Conservation (phyloP, 2,113 vertebrate species). For the Perca fluviatilis region DNA sequence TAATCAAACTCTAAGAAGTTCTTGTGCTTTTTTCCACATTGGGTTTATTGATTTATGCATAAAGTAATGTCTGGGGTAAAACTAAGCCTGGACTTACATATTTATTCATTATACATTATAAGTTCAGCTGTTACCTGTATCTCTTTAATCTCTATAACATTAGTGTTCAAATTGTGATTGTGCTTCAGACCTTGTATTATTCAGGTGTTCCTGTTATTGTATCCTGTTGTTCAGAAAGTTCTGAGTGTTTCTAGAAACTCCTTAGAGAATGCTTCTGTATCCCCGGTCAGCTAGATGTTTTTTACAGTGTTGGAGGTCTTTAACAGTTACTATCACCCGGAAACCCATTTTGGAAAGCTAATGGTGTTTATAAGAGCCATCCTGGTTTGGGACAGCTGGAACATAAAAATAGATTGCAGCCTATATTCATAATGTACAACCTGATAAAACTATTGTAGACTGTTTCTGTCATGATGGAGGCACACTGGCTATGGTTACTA, state of each 20-base stretch:
- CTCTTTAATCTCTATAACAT: not conserved
- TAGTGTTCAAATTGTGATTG: not conserved
- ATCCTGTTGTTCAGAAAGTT: conserved; percentile 12
- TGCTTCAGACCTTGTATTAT: not conserved
- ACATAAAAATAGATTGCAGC: conserved; percentile 47
- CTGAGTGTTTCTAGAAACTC: not conserved
- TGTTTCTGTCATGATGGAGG: conserved; percentile 6
- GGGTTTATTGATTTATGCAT: not conserved
- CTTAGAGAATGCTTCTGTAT: conserved; percentile 1
- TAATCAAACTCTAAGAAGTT: too few species aligned
- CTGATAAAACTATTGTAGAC: conserved; percentile 20
- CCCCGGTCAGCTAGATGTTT: not conserved
- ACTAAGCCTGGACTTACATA: not conserved
- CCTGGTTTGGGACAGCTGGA: conserved; percentile 34
- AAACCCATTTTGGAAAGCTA: conserved; percentile 32
- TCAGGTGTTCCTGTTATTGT: not conserved
- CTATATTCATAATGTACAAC: conserved; percentile 34
- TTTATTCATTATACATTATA: not conserved
- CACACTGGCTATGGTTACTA: not conserved
- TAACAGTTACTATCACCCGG: conserved; percentile 13
- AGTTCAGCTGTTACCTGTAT: not conserved
- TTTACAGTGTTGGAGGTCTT: conserved; percentile 16
- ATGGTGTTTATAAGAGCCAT: conserved; percentile 22
- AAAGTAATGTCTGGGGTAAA: not conserved
- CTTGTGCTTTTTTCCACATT: not conserved